Evolutionary conservation across 1,140 invertebrate species (phyloP), one percentile per base, ranked within the genome.

Genomic region (Drosophila teissieri): DNA sequence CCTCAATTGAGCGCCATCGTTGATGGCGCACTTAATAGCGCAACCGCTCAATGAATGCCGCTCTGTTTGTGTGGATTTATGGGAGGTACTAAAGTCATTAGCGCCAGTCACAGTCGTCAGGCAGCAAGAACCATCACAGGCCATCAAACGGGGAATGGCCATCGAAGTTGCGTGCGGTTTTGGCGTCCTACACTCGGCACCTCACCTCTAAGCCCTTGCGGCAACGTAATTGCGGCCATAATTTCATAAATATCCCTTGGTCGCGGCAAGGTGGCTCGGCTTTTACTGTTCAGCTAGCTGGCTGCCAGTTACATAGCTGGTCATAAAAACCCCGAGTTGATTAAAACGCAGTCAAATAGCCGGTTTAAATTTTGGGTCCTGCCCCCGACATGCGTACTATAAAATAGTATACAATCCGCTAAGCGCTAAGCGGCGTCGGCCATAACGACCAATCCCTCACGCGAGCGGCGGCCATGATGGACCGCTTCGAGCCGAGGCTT

Each of bases 41-140:
- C 42, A 68, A 49, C 53, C 75, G 78, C 65, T 85, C 65, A 79
- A 84, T 84, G 80, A 70, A 72, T 78, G 65, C 54, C 45, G 78
- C 63, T 78, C 70, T 53, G 75, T 73, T 86, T 79, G 65, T 68
- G 75, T 73, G 84, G 77, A 88, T 88, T 88, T 88, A 88, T 88
- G 86, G 61, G 80, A 76, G 64, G 73, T 74, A 84, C 84, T 88
- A 88, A 88, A 88, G 64, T 89, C 84, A 88, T 88, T 88, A 88
- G 84, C 85, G 80, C 76, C 83, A 86, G 62, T 68, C 76, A 73
- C 63, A 61, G 80, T 58, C 69, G 57, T 62, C 67, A 49, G 73
- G 49, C 67, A 67, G 37, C 37, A 39, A 14, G 14, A 42, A 7
- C 17, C 61, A 64, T 60, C 72, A 12, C 11, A 39, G 53, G 72